A percentile compares a stretch with the other conserved stretches of the same genome.
These are phyloP conservation scores for Acleris sparsana DNA, from an alignment of 2,888 invertebrate species.

Conservation along the genomic window DNA sequence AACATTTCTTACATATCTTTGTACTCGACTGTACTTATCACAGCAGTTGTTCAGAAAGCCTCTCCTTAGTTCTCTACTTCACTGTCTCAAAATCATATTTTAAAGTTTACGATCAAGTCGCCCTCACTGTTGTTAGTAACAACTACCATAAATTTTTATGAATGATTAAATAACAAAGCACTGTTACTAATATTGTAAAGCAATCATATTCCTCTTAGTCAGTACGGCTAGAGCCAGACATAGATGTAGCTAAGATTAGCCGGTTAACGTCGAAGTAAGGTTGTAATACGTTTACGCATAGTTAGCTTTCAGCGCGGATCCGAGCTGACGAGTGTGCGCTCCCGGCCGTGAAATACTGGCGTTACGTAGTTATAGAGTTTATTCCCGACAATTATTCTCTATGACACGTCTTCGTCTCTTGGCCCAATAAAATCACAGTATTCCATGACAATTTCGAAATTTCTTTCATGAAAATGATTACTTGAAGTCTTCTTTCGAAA, in stretches of 20 bases:
- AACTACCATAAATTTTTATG: no score
- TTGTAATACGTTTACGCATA: conserved; percentile 61
- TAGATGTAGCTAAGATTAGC: conserved; percentile 51
- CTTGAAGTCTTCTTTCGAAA: no score
- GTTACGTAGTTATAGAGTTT: conserved; percentile 57
- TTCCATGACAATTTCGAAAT: not conserved
- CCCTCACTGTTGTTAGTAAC: no score
- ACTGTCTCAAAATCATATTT: no score
- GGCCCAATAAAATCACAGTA: not conserved
- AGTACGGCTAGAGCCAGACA: conserved; percentile 26
- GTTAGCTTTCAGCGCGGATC: conserved; percentile 55
- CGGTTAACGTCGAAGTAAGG: conserved; percentile 51
- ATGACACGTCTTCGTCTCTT: conserved; percentile 37
- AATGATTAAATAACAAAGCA: not conserved
- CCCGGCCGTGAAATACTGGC: conserved; percentile 58
- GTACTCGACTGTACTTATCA: no score
- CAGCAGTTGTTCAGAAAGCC: no score
- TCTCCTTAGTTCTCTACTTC: no score
- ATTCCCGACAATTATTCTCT: conserved; percentile 42
- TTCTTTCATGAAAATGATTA: not conserved
- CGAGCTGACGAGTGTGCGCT: conserved; percentile 45
- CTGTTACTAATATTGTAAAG: not conserved
- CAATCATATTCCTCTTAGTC: not conserved
- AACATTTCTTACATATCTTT: no score
- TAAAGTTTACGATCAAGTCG: no score